Conservation (phyloP, 64 coral and sea anemone genomes). For the Cladopsammia gracilis region DNA sequence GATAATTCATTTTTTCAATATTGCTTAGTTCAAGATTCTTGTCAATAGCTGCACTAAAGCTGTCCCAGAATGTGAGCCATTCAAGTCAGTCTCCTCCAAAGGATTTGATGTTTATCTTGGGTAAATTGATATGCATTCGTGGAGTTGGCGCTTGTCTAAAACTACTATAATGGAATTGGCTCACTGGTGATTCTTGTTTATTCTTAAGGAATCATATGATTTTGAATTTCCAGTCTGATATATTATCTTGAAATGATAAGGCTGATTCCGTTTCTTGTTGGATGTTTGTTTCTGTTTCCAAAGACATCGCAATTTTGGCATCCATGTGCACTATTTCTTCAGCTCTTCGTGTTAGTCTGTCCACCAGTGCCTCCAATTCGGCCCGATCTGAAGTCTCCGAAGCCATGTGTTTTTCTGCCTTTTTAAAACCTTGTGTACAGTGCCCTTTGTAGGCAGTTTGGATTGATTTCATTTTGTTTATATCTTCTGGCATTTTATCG, state of each 20-base stretch:
- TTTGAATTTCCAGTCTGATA: constrained; percentile 28
- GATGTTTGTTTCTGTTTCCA: constrained; percentile 29
- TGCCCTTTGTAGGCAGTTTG: constrained; percentile 44
- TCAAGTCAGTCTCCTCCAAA: constrained; percentile 43
- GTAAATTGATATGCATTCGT: neutral
- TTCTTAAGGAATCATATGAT: constrained; percentile 25
- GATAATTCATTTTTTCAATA: neutral
- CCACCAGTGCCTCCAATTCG: constrained; percentile 35
- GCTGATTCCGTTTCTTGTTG: constrained; percentile 61
- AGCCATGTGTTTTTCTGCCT: no score
- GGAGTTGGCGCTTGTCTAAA: constrained; percentile 16
- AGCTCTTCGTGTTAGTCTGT: constrained; percentile 25
- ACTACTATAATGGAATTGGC: constrained; percentile 55
- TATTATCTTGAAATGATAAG: no score
- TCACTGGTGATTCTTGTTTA: constrained; percentile 32
- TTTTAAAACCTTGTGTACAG: neutral
- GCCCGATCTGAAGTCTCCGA: neutral
- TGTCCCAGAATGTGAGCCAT: constrained; percentile 58
- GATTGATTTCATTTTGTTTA: constrained; percentile 20
- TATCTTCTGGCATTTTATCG: constrained; percentile 20
- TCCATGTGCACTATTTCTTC: constrained; percentile 40
- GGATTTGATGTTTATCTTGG: constrained; percentile 52
- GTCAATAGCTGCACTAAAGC: constrained; percentile 28
- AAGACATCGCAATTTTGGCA: constrained; percentile 19
- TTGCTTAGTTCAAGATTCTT: neutral